phyloP scores from a whole-genome alignment of 2,888 invertebrate genomes.

The Agrotis exclamationis region DNA sequence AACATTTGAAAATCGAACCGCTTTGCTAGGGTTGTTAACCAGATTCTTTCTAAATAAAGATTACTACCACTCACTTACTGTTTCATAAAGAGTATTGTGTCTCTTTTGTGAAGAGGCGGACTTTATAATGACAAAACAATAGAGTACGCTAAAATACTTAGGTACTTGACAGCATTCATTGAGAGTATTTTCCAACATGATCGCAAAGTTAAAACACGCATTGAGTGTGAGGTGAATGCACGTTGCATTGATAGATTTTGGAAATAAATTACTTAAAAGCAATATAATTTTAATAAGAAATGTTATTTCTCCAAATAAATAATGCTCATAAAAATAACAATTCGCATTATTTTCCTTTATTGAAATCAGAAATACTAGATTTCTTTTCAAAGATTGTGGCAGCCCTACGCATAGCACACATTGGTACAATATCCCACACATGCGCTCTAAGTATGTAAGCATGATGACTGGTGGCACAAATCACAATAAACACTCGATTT shows the following conservation, averaged over 20 bases:
- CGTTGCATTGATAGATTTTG: background rate
- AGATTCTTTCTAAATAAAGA: background rate
- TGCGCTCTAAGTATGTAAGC: conserved; percentile 26
- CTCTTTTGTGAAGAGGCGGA: background rate
- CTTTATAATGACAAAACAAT: background rate
- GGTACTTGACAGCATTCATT: background rate
- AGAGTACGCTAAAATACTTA: background rate
- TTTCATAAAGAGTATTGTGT: too few species aligned
- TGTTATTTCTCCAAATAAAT: too few species aligned
- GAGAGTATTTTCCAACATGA: background rate
- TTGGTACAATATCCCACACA: conserved; percentile 8
- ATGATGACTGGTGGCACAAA: conserved; percentile 64
- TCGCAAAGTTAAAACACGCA: background rate
- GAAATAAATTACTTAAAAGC: background rate
- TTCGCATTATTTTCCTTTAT: background rate
- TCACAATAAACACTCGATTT: conserved; percentile 79
- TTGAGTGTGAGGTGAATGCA: too few species aligned
- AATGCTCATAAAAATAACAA: too few species aligned
- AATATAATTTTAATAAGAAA: too few species aligned
- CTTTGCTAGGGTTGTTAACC: background rate
- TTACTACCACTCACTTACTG: too few species aligned
- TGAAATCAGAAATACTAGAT: background rate
- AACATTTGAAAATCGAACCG: conserved; percentile 17
- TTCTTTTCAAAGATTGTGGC: background rate
- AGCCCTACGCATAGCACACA: background rate